phyloP scores from a whole-genome alignment of 1,140 invertebrate genomes.

The Patella vulgata region DNA sequence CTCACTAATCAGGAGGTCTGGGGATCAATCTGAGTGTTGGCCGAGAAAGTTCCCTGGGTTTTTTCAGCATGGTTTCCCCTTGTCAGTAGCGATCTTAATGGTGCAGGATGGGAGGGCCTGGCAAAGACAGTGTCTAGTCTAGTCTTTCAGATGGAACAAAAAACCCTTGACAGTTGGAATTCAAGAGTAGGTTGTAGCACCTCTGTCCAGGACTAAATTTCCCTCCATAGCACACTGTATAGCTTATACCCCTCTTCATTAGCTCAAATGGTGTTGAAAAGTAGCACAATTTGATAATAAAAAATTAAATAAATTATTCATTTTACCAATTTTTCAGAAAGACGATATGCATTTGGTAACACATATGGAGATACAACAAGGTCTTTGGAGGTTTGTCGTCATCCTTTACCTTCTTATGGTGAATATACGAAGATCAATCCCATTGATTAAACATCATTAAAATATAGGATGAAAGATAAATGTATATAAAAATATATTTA shows the following conservation, averaged over 20 bases:
- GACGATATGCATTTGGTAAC: constrained; percentile 62
- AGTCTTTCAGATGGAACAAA: too few relatives aligned
- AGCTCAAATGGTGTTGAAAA: background rate
- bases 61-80: too few relatives aligned
- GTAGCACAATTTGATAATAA: background rate
- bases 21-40: too few relatives aligned
- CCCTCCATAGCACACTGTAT: too few relatives aligned
- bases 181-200: background rate
- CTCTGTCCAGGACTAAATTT: too few relatives aligned
- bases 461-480: constrained; percentile 1
- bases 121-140: too few relatives aligned
- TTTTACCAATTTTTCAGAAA: constrained; percentile 51
- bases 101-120: too few relatives aligned
- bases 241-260: too few relatives aligned
- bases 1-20: too few relatives aligned
- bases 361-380: constrained; percentile 67
- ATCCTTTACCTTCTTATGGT: constrained; percentile 50
- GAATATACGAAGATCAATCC: constrained; percentile 31
- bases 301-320: background rate
- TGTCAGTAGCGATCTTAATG: too few relatives aligned
- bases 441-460: background rate
- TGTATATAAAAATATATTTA: constrained; percentile 1
- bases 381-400: constrained; percentile 60
- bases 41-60: too few relatives aligned
- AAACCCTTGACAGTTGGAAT: too few relatives aligned